phyloP scores from a whole-genome alignment of 2,113 vertebrate species.

The Sebastes fasciatus region DNA sequence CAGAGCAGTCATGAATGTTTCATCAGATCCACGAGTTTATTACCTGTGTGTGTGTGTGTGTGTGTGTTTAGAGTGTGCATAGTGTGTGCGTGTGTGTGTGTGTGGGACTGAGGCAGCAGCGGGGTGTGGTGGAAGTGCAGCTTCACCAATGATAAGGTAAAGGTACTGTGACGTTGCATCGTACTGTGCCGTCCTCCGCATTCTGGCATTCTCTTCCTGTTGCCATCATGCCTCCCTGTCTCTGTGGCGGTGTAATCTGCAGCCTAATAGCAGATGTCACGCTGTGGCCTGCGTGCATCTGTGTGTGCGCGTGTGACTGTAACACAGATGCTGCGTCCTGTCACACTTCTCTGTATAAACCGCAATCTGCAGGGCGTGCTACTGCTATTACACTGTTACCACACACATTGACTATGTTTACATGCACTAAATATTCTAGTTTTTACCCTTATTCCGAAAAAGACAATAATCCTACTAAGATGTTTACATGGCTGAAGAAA shows the following conservation, averaged over 20 bases:
- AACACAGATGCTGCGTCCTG: background rate
- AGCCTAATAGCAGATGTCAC: slow-evolving; percentile 19
- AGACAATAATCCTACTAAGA: no score
- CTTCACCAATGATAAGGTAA: background rate
- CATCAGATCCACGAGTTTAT: slow-evolving; percentile 37
- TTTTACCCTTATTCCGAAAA: no score
- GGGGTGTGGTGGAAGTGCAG: background rate
- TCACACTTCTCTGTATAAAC: no score
- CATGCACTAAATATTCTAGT: no score
- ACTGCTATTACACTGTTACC: no score
- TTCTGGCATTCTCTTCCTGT: background rate
- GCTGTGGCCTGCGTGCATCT: background rate
- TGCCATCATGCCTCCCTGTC: background rate
- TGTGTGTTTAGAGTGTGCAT: no score
- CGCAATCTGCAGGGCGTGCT: background rate
- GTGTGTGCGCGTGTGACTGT: background rate
- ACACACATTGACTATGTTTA: no score
- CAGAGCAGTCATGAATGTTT: slow-evolving; percentile 55
- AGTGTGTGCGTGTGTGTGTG: background rate
- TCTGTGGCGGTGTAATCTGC: slow-evolving; percentile 1
- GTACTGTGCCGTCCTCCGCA: background rate
- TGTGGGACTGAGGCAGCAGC: background rate
- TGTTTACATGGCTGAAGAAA: no score
- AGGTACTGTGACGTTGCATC: background rate
- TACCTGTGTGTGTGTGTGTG: background rate